Base-by-base conservation (phyloP, 2,888 invertebrate genomes). In the Eulithis testata region DNA sequence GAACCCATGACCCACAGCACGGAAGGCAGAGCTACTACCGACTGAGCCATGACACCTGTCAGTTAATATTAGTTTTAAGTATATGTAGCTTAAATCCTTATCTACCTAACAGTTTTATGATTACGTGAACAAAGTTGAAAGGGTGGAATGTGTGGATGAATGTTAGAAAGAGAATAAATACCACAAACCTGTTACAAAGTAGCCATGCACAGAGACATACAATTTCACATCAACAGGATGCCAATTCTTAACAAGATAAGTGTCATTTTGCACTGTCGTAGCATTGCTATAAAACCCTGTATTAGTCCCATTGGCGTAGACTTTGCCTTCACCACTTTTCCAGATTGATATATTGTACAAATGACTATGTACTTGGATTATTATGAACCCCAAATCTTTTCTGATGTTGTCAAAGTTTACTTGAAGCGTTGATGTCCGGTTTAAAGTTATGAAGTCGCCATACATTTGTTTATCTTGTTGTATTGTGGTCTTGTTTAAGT, bases 311-410 rank as follows among this genome's bases (percentile, higher is more conserved):
- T 76, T 89, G 3, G 95, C 84, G 65, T 78, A 82, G 11, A 83
- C 85, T n/a, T 85, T 83, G 0, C 71, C 70, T 11, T 68, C 73
- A 0, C 77, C 79, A 57, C 79, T 82, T 66, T 89, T 94, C 31
- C 94, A 94, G 45, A 96, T 75, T 0, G 94, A 93, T 0, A 96
- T 80, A 81, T 95, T 94, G 65, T 93, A 82, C 11, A 93, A 73
- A 70, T 94, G 94, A 55, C 94, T 93, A 78, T 96, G 96, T 4
- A 94, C 94, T 94, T 96, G 96, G 49, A 95, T 84, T 63, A 96
- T 81, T 14, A 95, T 85, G 77, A 95, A 96, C 1, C 90, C 86
- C 43, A 94, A 81, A 63, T 83, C 82, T 1, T 82, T 72, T 11
- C 94, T 89, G 1, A 94, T 83, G 77, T 94, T 77, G 1, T 66